A percentile compares a stretch with the other conserved stretches of the same genome.
These are phyloP conservation scores for Crypturellus undulatus DNA, from an alignment of 2,113 vertebrate genomes.

Conservation along the genomic window DNA sequence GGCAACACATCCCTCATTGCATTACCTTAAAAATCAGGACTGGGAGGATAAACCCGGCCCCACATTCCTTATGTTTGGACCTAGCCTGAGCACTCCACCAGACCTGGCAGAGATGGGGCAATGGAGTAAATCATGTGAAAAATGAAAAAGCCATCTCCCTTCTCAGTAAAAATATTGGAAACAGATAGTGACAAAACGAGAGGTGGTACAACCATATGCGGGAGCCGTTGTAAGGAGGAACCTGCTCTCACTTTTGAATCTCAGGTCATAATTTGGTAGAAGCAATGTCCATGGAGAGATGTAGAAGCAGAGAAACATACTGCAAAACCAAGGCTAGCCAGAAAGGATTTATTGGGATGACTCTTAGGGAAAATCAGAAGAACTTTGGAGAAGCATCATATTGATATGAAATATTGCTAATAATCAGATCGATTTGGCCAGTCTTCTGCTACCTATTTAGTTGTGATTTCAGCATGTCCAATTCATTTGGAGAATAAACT, in stretches of 20 bases:
- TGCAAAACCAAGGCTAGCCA: not conserved
- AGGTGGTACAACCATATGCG: not conserved
- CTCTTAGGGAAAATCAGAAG: not conserved
- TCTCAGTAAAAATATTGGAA: not conserved
- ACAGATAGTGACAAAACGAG: not conserved
- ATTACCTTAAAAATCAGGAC: not conserved
- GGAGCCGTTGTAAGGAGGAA: not conserved
- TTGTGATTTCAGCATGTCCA: slow-evolving; percentile 15
- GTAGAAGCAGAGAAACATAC: not conserved
- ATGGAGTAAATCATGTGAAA: not conserved
- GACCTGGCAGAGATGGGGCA: not conserved
- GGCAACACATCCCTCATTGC: not conserved
- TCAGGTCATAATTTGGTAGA: not conserved
- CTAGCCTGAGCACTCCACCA: not conserved
- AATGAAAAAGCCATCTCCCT: not conserved
- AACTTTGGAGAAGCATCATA: not conserved
- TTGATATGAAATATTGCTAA: slow-evolving; percentile 25
- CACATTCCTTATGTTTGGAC: not conserved
- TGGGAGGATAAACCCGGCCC: not conserved
- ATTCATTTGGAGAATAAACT: not conserved
- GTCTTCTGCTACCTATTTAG: slow-evolving; percentile 9
- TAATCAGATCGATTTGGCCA: not conserved
- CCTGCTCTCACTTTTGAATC: not conserved
- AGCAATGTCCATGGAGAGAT: not conserved
- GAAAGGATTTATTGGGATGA: not conserved